A percentile compares a stretch with the other conserved stretches of the same genome.
Conservation (phyloP, 2,113 vertebrate genomes). For the Geococcyx californianus region DNA sequence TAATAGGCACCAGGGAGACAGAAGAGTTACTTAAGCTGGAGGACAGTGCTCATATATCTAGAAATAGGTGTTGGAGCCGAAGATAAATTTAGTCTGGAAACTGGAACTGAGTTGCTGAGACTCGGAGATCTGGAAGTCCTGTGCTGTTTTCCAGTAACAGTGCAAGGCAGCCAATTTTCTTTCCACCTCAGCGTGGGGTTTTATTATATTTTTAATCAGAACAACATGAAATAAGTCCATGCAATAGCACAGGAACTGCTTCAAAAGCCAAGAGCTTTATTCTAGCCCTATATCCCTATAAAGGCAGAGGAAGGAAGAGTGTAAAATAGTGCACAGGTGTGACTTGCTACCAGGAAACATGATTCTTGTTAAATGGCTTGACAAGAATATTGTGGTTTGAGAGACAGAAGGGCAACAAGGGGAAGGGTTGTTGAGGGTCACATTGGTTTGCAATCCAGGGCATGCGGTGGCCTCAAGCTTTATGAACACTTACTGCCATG, state of each 20-base stretch:
- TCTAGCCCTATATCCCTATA: background rate
- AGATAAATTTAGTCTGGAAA: background rate
- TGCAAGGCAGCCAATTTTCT: background rate
- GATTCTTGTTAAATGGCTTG: slow-evolving; percentile 48
- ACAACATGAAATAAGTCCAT: background rate
- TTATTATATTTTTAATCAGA: background rate
- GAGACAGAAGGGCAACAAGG: slow-evolving; percentile 27
- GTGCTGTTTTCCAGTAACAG: background rate
- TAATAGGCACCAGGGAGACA: background rate
- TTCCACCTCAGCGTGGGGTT: background rate
- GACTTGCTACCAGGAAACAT: slow-evolving; percentile 14
- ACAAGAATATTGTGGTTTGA: slow-evolving; percentile 48
- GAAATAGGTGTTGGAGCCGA: background rate
- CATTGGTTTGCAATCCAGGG: slow-evolving; percentile 12
- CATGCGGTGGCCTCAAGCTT: slow-evolving; percentile 24
- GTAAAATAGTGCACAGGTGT: background rate
- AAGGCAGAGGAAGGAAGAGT: background rate
- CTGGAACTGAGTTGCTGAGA: background rate
- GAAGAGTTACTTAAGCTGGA: background rate
- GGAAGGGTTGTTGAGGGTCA: slow-evolving; percentile 33
- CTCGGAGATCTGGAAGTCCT: background rate
- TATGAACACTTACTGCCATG: background rate
- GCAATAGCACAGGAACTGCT: background rate
- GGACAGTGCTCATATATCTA: background rate
- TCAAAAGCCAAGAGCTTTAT: background rate